phyloP scores from a whole-genome alignment of 2,888 invertebrate genomes.

The Zele albiditarsus region DNA sequence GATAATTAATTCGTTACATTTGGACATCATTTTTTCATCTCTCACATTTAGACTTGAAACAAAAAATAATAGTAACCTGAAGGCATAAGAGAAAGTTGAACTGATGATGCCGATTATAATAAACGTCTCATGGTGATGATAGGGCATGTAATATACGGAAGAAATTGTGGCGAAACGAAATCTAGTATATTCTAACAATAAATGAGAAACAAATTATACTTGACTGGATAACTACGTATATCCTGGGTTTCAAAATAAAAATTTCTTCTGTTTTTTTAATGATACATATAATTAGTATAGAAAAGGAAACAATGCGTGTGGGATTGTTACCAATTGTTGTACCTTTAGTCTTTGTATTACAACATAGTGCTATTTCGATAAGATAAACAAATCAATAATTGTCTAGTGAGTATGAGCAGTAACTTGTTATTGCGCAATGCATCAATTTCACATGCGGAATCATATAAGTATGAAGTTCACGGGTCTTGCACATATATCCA shows the following conservation, averaged over 20 bases:
- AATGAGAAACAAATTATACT: slow-evolving; percentile 11
- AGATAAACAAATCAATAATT: not conserved
- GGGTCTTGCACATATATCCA: not conserved
- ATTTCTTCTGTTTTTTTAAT: not conserved
- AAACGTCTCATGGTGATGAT: not conserved
- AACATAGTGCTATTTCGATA: not conserved
- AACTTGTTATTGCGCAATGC: not conserved
- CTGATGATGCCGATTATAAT: not conserved
- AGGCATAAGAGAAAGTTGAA: not conserved
- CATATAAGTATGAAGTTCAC: not conserved
- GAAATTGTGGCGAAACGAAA: not conserved
- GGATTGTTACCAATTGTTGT: not conserved
- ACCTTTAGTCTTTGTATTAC: not conserved
- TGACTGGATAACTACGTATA: not conserved
- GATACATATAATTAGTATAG: not conserved
- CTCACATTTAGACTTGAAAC: not conserved
- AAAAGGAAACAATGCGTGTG: not conserved
- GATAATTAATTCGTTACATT: not conserved
- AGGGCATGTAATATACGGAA: not conserved
- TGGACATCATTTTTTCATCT: not conserved
- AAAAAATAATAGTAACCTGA: not conserved
- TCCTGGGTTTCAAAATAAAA: not conserved
- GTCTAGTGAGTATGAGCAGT: slow-evolving; percentile 1
- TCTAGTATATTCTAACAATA: not conserved
- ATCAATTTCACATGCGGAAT: not conserved